phyloP scores from a whole-genome alignment of 2,113 vertebrate genomes.

The Saguinus imperator region DNA sequence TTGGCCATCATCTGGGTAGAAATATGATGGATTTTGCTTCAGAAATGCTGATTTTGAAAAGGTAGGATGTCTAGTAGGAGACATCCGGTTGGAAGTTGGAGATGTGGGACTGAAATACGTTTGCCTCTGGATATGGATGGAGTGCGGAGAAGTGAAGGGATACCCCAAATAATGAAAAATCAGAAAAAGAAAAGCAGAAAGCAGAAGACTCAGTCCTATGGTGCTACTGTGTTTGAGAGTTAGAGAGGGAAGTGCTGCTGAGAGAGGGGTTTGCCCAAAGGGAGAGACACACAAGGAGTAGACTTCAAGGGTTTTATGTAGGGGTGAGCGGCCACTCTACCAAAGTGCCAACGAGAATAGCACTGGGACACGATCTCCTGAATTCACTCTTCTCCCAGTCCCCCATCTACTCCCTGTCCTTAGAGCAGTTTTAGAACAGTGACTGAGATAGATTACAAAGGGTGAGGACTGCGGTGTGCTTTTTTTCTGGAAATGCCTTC shows the following conservation, averaged over 20 bases:
- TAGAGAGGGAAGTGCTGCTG: neutral
- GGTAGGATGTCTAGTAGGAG: neutral
- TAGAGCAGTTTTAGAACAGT: constrained; percentile 20
- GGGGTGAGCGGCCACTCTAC: neutral
- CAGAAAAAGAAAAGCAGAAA: neutral
- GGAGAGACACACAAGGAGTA: neutral
- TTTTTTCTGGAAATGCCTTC: constrained; percentile 68
- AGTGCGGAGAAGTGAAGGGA: neutral
- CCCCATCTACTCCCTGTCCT: neutral
- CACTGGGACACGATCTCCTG: neutral
- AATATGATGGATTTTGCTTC: neutral
- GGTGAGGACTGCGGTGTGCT: constrained; percentile 25
- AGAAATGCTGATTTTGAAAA: constrained; percentile 32
- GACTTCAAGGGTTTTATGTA: neutral
- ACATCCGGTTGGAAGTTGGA: neutral
- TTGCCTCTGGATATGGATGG: neutral
- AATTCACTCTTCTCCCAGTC: neutral
- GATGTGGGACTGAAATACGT: neutral
- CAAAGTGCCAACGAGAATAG: neutral
- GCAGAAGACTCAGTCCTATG: neutral
- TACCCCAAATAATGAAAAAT: neutral
- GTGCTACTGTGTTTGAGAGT: neutral
- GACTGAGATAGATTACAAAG: constrained; percentile 42
- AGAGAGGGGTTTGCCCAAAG: neutral
- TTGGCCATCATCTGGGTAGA: neutral